phyloP scores from a whole-genome alignment of 2,888 invertebrate genomes.

The Dynastes hyllus region DNA sequence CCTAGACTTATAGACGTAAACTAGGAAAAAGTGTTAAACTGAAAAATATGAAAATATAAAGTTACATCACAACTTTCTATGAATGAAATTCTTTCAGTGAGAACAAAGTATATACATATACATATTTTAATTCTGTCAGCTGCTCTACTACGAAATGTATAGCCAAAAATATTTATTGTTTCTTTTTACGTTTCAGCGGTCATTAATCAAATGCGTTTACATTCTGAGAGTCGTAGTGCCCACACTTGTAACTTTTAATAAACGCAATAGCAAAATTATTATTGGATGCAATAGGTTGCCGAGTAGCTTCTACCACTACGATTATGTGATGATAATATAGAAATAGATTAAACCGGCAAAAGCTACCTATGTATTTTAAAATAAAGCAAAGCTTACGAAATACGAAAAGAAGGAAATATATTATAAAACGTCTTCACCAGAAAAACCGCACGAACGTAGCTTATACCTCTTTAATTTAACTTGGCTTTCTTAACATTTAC shows the following conservation, averaged over 20 bases:
- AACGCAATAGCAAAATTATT: not conserved
- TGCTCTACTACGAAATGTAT: not conserved
- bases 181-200: not conserved
- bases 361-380: slow-evolving; percentile 4
- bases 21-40: too few relatives aligned
- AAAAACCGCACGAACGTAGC: not conserved
- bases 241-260: not conserved
- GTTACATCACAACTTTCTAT: not conserved
- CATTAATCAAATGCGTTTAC: not conserved
- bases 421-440: not conserved
- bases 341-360: not conserved
- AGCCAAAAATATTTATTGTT: slow-evolving; percentile 3
- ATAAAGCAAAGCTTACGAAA: slow-evolving; percentile 15
- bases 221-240: too few relatives aligned
- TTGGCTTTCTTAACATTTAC: slow-evolving; percentile 35
- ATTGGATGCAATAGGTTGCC: not conserved
- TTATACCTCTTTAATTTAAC: slow-evolving; percentile 29
- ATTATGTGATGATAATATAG: not conserved
- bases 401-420: not conserved
- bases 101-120: not conserved
- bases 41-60: not conserved
- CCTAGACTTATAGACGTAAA: too few relatives aligned
- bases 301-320: too few relatives aligned
- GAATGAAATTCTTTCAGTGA: slow-evolving; percentile 4
- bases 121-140: slow-evolving; percentile 6